These are phyloP conservation scores for Cygnus buccinator DNA, from an alignment of 2,113 vertebrate genomes.

Conservation along the genomic window DNA sequence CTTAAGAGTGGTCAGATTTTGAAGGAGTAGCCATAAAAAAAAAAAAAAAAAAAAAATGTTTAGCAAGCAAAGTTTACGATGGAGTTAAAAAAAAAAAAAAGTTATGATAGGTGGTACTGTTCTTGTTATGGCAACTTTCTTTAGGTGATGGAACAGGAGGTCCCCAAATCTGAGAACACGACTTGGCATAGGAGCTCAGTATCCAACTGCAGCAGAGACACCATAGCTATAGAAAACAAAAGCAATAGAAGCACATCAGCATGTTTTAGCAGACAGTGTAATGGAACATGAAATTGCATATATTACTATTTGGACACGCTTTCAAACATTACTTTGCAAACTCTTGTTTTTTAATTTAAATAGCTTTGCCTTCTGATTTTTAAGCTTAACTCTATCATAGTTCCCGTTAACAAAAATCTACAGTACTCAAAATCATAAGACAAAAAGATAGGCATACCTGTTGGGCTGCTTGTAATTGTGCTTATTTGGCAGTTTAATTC, in stretches of 20 bases:
- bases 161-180: not conserved
- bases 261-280: constrained; percentile 52
- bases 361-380: constrained; percentile 35
- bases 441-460: constrained; percentile 30
- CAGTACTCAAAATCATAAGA: constrained; percentile 27
- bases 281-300: constrained; percentile 77
- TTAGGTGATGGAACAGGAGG: not conserved
- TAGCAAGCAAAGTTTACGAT: not conserved
- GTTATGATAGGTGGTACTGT: fast-evolving
- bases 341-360: constrained; percentile 57
- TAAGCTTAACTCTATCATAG: constrained; percentile 2
- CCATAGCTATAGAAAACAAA: not conserved
- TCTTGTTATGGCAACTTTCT: not conserved
- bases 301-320: constrained; percentile 33
- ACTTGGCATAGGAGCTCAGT: not conserved
- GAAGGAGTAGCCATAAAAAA: not conserved
- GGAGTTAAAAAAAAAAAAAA: not conserved
- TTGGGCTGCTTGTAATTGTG: constrained; percentile 28
- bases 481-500: constrained; percentile 53
- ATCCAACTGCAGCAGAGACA: not conserved
- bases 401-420: not conserved
- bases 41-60: not conserved
- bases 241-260: not conserved
- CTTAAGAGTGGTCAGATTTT: not conserved
- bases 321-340: constrained; percentile 54